Conservation (phyloP, 2,888 invertebrate species). For the Oegoconia quadripuncta region DNA sequence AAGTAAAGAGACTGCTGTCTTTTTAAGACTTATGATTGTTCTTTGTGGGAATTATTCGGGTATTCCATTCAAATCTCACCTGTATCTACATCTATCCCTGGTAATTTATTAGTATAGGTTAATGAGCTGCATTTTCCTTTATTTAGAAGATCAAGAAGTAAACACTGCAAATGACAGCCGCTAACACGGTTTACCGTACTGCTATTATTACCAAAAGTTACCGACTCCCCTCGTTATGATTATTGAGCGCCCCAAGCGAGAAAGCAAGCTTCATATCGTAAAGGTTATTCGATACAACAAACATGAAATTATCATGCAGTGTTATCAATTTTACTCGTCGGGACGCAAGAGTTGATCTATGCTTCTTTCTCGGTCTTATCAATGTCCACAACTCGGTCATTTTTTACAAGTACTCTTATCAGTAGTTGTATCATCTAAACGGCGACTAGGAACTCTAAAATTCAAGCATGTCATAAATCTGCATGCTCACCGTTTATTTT, state of each 20-base stretch:
- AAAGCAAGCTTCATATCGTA: slow-evolving; percentile 33
- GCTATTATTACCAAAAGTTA: slow-evolving; percentile 42
- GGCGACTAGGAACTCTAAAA: too few species aligned
- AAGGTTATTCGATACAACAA: slow-evolving; percentile 36
- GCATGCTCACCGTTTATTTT: slow-evolving; percentile 71
- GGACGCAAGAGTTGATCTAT: slow-evolving; percentile 26
- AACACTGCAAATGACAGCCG: neutral
- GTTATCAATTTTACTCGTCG: slow-evolving; percentile 19
- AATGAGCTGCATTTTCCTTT: too few species aligned
- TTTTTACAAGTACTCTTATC: slow-evolving; percentile 43
- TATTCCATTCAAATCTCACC: too few species aligned
- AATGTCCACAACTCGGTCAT: slow-evolving; percentile 37
- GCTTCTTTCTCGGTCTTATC: slow-evolving; percentile 34
- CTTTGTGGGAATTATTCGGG: too few species aligned
- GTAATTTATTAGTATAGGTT: too few species aligned
- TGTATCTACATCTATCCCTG: too few species aligned
- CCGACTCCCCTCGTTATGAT: slow-evolving; percentile 43
- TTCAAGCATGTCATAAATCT: slow-evolving; percentile 23
- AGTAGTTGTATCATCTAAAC: slow-evolving; percentile 17
- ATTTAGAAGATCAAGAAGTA: neutral
- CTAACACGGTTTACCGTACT: slow-evolving; percentile 15
- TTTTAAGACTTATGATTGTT: too few species aligned
- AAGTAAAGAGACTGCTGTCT: too few species aligned
- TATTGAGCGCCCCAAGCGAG: slow-evolving; percentile 38
- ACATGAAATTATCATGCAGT: slow-evolving; percentile 16